Evolutionary conservation across 2,797 vertebrate species (phyloP).

Genomic region (Helostoma temminkii): DNA sequence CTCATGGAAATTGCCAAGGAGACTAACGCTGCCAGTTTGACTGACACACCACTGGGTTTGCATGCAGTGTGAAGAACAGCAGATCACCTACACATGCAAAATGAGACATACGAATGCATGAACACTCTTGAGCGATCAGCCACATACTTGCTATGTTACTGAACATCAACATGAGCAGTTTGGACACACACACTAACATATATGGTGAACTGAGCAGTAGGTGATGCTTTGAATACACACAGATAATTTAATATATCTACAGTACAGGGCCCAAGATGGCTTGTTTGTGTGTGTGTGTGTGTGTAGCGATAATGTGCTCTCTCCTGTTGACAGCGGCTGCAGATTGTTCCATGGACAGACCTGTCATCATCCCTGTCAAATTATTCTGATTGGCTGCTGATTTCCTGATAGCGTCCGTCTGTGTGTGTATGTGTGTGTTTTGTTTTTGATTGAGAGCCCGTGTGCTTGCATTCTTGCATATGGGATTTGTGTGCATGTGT

Average conservation of each 20-base stretch:
- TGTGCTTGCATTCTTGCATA: conserved; percentile 77
- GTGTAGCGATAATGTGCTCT: conserved; percentile 53
- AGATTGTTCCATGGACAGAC: conserved; percentile 74
- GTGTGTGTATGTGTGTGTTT: conserved; percentile 44
- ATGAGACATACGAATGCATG: conserved; percentile 30
- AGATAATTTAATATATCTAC: conserved; percentile 44
- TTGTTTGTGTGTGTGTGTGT: conserved; percentile 19
- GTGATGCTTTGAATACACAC: conserved; percentile 26
- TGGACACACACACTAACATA: conserved; percentile 16
- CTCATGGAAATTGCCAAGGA: conserved; percentile 78
- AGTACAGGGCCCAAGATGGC: conserved; percentile 18
- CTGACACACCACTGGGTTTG: conserved; percentile 69
- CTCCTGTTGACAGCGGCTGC: conserved; percentile 58
- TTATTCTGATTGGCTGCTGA: conserved; percentile 89
- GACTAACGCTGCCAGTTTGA: conserved; percentile 73
- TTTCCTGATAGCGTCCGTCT: conserved; percentile 81
- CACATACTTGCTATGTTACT: conserved; percentile 1
- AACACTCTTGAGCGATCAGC: conserved; percentile 35
- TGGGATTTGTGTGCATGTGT: conserved; percentile 57
- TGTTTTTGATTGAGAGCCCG: conserved; percentile 63
- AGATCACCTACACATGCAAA: conserved; percentile 52
- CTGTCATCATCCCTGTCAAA: conserved; percentile 85
- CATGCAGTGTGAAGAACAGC: conserved; percentile 52
- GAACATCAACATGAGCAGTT: conserved; percentile 27
- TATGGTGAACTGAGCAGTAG: neutral